These are phyloP conservation scores for Drymodes brunneopygia DNA, from an alignment of 2,113 vertebrate genomes.

Conservation along the genomic window DNA sequence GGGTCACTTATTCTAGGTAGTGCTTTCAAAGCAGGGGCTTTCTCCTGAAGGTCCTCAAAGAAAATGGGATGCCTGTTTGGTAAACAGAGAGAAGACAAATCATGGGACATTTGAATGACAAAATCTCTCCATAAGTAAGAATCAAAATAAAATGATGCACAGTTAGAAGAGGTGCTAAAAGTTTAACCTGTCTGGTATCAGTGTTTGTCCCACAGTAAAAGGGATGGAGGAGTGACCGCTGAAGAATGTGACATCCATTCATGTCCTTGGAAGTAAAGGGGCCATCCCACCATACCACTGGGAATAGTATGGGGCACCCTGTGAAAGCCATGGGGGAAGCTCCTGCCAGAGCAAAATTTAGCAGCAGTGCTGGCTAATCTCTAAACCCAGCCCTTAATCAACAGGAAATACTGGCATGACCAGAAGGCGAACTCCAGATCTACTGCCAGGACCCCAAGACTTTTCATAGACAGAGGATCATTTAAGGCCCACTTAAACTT, in stretches of 20 bases:
- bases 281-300: not conserved
- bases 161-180: not conserved
- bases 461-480: not conserved
- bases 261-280: not conserved
- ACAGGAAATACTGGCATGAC: not conserved
- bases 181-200: not conserved
- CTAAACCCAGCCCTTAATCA: not conserved
- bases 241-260: not conserved
- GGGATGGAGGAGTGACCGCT: accelerated
- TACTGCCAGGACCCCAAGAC: not conserved
- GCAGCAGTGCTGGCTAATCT: not conserved
- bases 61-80: not conserved
- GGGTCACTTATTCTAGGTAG: accelerated
- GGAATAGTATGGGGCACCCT: not conserved
- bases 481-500: not conserved
- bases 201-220: not conserved
- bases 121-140: not conserved
- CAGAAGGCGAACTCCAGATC: not conserved
- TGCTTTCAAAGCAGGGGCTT: not conserved
- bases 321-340: not conserved
- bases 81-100: not conserved
- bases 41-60: not conserved
- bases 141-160: not conserved
- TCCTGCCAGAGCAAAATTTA: not conserved
- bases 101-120: not conserved